Evolutionary conservation across 2,113 vertebrate species (phyloP).

Genomic region (Chionomys nivalis): DNA sequence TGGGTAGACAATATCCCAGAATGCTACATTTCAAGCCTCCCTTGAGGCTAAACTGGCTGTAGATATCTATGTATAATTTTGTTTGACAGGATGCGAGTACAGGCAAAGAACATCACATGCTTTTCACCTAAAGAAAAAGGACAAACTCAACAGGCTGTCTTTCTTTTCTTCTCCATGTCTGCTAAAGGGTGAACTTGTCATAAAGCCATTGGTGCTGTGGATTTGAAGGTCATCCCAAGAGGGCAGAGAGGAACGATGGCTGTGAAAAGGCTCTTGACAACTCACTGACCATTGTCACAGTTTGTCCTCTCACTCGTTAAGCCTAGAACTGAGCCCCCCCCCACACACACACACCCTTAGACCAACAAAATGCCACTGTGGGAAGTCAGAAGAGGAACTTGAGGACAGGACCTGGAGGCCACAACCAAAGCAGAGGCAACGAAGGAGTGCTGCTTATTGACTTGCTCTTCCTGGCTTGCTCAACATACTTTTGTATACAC

Average conservation of each 20-base stretch:
- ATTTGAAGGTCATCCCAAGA: not conserved
- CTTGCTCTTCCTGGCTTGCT: not conserved
- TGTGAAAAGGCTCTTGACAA: not conserved
- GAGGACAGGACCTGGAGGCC: not conserved
- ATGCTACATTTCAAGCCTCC: not conserved
- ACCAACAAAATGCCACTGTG: not conserved
- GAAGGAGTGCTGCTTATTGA: not conserved
- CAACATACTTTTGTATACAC: not conserved
- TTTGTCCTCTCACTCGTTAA: not conserved
- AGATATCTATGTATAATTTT: not conserved
- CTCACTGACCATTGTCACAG: not conserved
- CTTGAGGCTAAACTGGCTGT: not conserved
- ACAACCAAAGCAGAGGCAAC: not conserved
- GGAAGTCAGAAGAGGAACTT: not conserved
- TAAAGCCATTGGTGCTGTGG: not conserved
- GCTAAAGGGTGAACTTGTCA: not conserved
- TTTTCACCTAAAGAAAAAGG: not conserved
- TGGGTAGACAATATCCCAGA: not conserved
- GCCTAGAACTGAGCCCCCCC: too few relatives aligned
- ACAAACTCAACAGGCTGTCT: not conserved
- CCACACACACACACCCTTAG: too few relatives aligned
- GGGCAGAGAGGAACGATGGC: not conserved
- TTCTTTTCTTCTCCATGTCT: not conserved
- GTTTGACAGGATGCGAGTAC: not conserved
- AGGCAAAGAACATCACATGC: not conserved